Evolutionary conservation across 2,888 invertebrate genomes (phyloP), one percentile per base, ranked within the genome.

Genomic region (Pyrocoelia pectoralis): DNA sequence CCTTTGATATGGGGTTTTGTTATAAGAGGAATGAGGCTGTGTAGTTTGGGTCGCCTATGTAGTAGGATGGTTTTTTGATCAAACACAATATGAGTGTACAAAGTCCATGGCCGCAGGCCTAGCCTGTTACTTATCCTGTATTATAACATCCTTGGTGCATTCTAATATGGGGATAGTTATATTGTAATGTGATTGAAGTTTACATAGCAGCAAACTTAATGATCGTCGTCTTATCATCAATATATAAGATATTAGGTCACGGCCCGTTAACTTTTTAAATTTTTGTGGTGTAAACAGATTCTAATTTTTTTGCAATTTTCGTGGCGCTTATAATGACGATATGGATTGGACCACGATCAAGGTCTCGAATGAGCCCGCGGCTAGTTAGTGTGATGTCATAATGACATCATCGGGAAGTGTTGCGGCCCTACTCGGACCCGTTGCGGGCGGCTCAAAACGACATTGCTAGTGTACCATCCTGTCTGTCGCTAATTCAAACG

Each of bases 401-500:
- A 80, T 83, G 83, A 82, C 82, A 82, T 83, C 83, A 82, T 74
- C 81, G 80, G 80, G 80, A 81, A 80, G 79, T 79, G 77, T 74
- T 78, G 77, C 73, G 75, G 75, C 73, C 74, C 71, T 67, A 65
- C 65, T 68, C 61, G 67, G 61, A 66, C 54, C 56, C 54, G 58
- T 63, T 54, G 62, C 63, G 58, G 61, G 53, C 56, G 55, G 58
- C 60, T 59, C 53, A 59, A 58, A 62, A 55, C 62, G 57, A 59
- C 59, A 51, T 55, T 49, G 46, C 56, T 24, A 57, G 46, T n/a
- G 33, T 33, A 33, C n/a, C 33, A 33, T 62, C 62, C 62, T 62
- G 61, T 62, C 57, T 62, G 61, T 59, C 58, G 58, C 62, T 71
- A 76, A 73, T 76, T 77, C 73, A 75, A 70, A 8, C 13, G 13